A percentile compares a stretch with the other conserved stretches of the same genome.
Evolutionary conservation across 2,113 vertebrate species (phyloP).

Genomic region (Prietella phreatophila): DNA sequence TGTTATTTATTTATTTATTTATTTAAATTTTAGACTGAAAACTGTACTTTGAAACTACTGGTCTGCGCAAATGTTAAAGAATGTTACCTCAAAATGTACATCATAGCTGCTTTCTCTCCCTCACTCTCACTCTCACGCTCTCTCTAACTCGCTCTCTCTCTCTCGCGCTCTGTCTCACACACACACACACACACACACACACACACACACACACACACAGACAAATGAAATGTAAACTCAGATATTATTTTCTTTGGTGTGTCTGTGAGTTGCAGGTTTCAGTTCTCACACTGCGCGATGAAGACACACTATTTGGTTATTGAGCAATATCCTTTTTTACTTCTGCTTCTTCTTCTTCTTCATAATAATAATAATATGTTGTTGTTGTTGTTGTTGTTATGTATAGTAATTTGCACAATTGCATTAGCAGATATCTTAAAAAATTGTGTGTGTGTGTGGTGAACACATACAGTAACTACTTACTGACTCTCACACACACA

Average conservation of each 20-base stretch:
- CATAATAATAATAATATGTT: not conserved
- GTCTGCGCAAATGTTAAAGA: not conserved
- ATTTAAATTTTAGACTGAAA: not conserved
- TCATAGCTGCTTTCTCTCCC: not conserved
- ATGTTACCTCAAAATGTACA: not conserved
- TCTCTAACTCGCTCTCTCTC: not conserved
- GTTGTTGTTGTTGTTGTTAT: no score
- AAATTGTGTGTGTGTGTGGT: not conserved
- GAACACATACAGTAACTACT: not conserved
- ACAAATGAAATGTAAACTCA: not conserved
- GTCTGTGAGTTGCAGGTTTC: slow-evolving; percentile 5
- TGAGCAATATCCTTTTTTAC: not conserved
- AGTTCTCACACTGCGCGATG: not conserved
- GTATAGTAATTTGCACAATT: not conserved
- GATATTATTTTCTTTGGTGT: slow-evolving; percentile 18
- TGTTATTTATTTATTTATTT: not conserved
- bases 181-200: not conserved
- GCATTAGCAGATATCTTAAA: not conserved
- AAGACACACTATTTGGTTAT: not conserved
- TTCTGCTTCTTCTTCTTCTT: not conserved
- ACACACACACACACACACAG: not conserved
- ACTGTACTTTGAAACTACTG: not conserved
- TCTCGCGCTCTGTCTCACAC: not conserved
- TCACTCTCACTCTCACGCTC: not conserved
- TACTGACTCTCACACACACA: not conserved